Evolutionary conservation across 2,797 vertebrate species (phyloP).

Genomic region (Chelonia mydas): DNA sequence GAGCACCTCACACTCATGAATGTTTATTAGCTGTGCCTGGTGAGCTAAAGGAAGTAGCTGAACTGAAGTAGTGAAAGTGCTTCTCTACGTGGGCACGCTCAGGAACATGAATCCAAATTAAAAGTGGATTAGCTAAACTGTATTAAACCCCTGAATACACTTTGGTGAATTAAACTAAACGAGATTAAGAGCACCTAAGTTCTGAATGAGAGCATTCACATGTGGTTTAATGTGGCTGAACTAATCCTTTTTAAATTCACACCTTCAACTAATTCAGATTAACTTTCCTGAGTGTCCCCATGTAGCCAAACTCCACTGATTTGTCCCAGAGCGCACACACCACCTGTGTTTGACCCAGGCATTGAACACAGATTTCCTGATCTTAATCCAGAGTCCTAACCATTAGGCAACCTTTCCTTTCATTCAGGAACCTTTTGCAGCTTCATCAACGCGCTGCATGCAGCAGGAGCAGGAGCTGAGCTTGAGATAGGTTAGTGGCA

Average conservation of each 20-base stretch:
- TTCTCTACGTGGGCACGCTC: background rate
- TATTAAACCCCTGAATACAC: background rate
- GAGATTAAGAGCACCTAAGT: background rate
- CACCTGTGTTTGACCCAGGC: background rate
- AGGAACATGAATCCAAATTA: background rate
- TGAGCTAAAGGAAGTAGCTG: background rate
- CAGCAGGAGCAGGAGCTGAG: background rate
- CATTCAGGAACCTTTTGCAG: background rate
- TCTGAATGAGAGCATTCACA: background rate
- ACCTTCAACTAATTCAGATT: background rate
- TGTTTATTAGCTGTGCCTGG: background rate
- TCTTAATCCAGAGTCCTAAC: background rate
- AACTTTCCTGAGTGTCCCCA: background rate
- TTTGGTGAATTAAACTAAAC: background rate
- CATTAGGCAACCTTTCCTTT: background rate
- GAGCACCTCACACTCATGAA: background rate
- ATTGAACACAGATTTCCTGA: background rate
- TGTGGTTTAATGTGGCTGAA: background rate
- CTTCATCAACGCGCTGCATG: background rate
- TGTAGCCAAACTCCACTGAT: background rate
- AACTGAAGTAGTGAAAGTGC: background rate
- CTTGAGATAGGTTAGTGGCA: fast-evolving
- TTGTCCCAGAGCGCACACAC: background rate
- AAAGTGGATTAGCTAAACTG: background rate
- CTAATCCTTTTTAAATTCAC: background rate